These are phyloP conservation scores for Ectropis grisescens DNA, from an alignment of 1,140 invertebrate species.

Conservation along the genomic window DNA sequence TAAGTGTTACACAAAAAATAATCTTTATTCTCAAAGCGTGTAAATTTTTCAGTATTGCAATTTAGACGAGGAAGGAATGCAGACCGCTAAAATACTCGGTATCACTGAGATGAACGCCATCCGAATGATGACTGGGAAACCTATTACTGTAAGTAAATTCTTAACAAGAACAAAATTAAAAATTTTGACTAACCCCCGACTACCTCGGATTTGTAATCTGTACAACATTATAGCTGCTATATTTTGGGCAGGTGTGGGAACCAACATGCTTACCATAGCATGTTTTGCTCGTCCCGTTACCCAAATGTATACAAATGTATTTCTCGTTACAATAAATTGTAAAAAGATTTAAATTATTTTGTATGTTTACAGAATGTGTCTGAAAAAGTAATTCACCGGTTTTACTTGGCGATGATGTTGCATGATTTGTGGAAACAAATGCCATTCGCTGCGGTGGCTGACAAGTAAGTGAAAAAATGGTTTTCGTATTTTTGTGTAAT, in stretches of 20 bases:
- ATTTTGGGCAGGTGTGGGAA: neutral
- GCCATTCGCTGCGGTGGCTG: conserved; percentile 79
- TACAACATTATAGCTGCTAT: too few species aligned
- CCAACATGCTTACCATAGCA: neutral
- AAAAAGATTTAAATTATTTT: conserved; percentile 16
- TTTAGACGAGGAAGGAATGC: conserved; percentile 70
- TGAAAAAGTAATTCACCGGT: conserved; percentile 75
- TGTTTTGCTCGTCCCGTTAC: too few species aligned
- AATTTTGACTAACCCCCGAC: too few species aligned
- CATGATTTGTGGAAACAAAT: conserved; percentile 85
- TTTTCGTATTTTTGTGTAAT: too few species aligned
- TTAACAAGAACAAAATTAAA: too few species aligned
- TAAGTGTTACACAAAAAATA: too few species aligned
- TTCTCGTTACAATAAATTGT: too few species aligned
- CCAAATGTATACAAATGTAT: too few species aligned
- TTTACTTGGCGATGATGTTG: conserved; percentile 89
- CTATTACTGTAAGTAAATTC: conserved; percentile 50
- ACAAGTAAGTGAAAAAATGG: conserved; percentile 76
- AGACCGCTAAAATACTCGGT: conserved; percentile 76
- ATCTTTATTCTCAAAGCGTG: too few species aligned
- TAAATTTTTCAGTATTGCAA: conserved; percentile 72
- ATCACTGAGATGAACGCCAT: conserved; percentile 76
- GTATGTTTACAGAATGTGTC: conserved; percentile 66
- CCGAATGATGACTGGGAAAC: conserved; percentile 74
- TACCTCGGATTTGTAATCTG: too few species aligned